These are phyloP conservation scores for Paradisaea rubra DNA, from an alignment of 2,113 vertebrate species.

Conservation along the genomic window DNA sequence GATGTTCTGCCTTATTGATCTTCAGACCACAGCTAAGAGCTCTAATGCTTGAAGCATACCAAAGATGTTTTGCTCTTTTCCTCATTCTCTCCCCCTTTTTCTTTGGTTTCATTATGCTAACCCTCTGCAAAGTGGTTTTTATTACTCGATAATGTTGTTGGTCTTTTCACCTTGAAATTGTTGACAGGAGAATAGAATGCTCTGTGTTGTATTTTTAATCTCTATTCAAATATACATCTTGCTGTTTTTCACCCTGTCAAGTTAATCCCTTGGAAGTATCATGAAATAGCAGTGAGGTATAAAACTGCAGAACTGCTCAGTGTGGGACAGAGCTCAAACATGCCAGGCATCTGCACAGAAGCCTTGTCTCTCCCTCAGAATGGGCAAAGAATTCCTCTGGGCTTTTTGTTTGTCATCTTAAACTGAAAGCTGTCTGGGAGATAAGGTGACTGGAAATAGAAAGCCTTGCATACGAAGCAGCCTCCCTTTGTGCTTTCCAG, in stretches of 20 bases:
- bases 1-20: slow-evolving; percentile 53
- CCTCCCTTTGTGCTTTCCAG: not conserved
- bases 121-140: slow-evolving; percentile 7
- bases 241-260: slow-evolving; percentile 30
- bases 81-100: not conserved
- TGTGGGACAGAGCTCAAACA: not conserved
- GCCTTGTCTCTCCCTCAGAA: not conserved
- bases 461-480: not conserved
- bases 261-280: slow-evolving; percentile 41
- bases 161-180: slow-evolving; percentile 62
- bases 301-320: not conserved
- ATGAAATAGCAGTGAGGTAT: not conserved
- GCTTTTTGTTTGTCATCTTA: not conserved
- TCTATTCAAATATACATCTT: slow-evolving; percentile 53
- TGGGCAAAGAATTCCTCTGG: accelerated
- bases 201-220: slow-evolving; percentile 58
- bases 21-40: not conserved
- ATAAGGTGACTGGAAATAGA: slow-evolving; percentile 1
- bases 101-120: slow-evolving; percentile 37
- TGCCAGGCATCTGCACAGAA: not conserved
- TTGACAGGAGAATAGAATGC: slow-evolving; percentile 45
- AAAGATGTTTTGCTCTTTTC: not conserved
- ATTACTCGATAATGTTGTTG: not conserved
- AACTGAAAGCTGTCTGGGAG: not conserved
- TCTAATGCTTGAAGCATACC: not conserved